Evolutionary conservation across 2,888 invertebrate species (phyloP).

Genomic region (Limnephilus auricula): DNA sequence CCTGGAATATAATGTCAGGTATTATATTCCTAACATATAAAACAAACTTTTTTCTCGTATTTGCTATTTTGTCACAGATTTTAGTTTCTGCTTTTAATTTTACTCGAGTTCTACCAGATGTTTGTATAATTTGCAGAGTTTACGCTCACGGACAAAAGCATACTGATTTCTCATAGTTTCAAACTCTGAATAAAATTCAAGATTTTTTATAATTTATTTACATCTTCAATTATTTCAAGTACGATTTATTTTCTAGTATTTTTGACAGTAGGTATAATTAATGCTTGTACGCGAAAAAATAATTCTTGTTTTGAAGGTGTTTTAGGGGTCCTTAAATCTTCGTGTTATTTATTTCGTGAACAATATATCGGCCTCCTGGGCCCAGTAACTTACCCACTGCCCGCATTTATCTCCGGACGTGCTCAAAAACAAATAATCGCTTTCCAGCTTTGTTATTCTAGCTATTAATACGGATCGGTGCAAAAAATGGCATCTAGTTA

Average conservation of each 20-base stretch:
- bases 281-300: neutral
- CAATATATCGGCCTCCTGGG: slow-evolving; percentile 18
- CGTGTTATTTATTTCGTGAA: neutral
- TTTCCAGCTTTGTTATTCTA: slow-evolving; percentile 29
- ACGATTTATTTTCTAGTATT: neutral
- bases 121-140: neutral
- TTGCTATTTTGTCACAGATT: neutral
- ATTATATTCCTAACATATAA: neutral
- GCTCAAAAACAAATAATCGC: slow-evolving; percentile 33
- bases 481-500: slow-evolving; percentile 35
- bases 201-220: no score
- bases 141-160: neutral
- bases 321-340: neutral
- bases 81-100: neutral
- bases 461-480: slow-evolving; percentile 24
- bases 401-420: slow-evolving; percentile 22
- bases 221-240: neutral
- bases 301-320: neutral
- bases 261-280: neutral
- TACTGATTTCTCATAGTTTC: no score
- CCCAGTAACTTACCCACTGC: slow-evolving; percentile 14
- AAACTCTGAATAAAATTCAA: no score
- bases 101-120: neutral
- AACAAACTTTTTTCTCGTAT: neutral
- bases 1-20: neutral